phyloP scores from a whole-genome alignment of 1,140 invertebrate genomes.

The Drosophila bocki region DNA sequence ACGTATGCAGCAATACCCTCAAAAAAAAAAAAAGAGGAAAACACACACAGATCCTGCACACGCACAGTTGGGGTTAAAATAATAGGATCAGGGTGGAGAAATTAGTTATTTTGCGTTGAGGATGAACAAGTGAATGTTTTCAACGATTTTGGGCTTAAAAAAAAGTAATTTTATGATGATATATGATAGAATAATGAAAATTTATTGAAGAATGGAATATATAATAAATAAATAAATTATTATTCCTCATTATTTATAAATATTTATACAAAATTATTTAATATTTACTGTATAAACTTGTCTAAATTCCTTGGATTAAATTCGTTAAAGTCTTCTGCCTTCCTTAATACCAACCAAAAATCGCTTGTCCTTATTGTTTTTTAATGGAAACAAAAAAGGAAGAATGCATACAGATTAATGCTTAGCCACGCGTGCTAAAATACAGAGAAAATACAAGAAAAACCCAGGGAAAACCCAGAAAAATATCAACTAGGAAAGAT shows the following conservation, averaged over 20 bases:
- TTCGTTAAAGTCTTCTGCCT: not conserved
- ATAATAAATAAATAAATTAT: too few species aligned
- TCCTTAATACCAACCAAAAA: not conserved
- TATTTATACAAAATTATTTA: not conserved
- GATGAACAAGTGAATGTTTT: too few species aligned
- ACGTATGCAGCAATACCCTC: slow-evolving; percentile 60
- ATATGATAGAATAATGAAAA: not conserved
- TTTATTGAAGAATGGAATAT: fast-evolving
- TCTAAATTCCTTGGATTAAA: not conserved
- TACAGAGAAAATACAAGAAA: not conserved
- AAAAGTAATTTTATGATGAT: not conserved
- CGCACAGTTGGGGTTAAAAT: slow-evolving; percentile 9
- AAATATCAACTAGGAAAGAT: not conserved
- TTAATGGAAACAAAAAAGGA: slow-evolving; percentile 34
- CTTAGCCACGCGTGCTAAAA: slow-evolving; percentile 39
- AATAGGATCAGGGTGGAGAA: not conserved
- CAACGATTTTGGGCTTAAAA: not conserved
- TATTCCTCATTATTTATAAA: not conserved
- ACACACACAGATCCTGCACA: slow-evolving; percentile 16
- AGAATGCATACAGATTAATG: slow-evolving; percentile 53
- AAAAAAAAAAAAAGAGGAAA: not conserved
- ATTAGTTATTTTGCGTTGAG: not conserved
- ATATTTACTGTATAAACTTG: not conserved
- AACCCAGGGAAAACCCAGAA: not conserved
- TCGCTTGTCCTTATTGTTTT: slow-evolving; percentile 28